Conservation (phyloP, 2,113 vertebrate species). For the Xyliphius kryptos region DNA sequence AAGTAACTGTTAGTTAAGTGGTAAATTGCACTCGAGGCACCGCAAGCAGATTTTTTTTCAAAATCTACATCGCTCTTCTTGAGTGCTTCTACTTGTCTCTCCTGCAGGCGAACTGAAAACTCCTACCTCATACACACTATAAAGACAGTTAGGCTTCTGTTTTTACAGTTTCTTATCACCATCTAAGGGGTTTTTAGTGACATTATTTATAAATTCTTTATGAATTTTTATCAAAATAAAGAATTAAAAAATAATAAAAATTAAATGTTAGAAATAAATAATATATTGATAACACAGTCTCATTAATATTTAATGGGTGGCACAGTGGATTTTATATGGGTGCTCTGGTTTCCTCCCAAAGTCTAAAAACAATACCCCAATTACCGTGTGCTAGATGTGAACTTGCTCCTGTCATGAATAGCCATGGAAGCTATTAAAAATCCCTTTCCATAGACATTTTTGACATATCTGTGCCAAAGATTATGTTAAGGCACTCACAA, state of each 20-base stretch:
- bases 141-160: neutral
- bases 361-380: too few species aligned
- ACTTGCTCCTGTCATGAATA: too few species aligned
- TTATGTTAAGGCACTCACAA: neutral
- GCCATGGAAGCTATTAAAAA: too few species aligned
- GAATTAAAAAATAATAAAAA: neutral
- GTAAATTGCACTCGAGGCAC: neutral
- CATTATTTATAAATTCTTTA: neutral
- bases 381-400: neutral
- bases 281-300: neutral
- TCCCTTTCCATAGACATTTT: too few species aligned
- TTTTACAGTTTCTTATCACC: neutral
- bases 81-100: neutral
- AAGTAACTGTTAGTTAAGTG: neutral
- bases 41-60: neutral
- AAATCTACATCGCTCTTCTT: neutral
- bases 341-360: too few species aligned
- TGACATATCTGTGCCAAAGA: neutral
- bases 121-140: neutral
- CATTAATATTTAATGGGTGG: neutral
- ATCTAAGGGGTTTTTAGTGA: slow-evolving; percentile 1
- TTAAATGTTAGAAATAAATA: neutral
- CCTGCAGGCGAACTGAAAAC: neutral
- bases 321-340: neutral
- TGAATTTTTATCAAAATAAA: neutral